Evolutionary conservation across 2,113 vertebrate genomes (phyloP).

Genomic region (Corythoichthys intestinalis): DNA sequence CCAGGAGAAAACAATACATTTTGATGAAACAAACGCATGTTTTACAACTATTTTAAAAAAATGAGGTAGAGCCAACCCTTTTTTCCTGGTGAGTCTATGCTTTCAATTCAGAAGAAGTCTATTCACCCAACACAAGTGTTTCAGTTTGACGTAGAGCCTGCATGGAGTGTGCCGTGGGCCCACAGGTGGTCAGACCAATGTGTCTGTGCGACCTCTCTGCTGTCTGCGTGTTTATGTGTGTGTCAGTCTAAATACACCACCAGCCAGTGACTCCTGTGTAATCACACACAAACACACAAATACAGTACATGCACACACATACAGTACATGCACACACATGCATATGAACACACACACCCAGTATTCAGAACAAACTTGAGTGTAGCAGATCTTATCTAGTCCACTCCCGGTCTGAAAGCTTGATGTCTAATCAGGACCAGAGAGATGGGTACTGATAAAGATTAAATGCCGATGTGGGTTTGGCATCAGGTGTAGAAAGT

Average conservation of each 20-base stretch:
- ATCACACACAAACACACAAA: conserved; percentile 2
- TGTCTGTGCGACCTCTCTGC: conserved; percentile 3
- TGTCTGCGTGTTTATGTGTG: conserved; percentile 26
- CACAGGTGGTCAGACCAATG: conserved; percentile 45
- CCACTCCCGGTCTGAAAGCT: conserved; percentile 45
- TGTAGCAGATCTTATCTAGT: conserved; percentile 63
- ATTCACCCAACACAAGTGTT: not conserved
- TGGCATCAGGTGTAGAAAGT: conserved; percentile 44
- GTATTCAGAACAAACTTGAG: conserved; percentile 27
- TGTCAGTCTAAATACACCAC: conserved; percentile 27
- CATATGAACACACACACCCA: not conserved
- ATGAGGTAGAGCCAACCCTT: no score
- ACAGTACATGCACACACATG: not conserved
- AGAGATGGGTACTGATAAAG: conserved; percentile 69
- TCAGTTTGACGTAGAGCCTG: conserved; percentile 19
- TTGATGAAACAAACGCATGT: no score
- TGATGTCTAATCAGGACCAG: conserved; percentile 64
- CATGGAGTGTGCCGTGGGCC: conserved; percentile 30
- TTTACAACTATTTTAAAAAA: no score
- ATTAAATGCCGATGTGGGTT: conserved; percentile 59
- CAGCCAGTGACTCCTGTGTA: conserved; percentile 5
- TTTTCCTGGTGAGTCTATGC: no score
- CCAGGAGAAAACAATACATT: no score
- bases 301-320: not conserved
- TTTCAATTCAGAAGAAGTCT: not conserved